These are phyloP conservation scores for Rhinatrema bivittatum DNA, from an alignment of 2,797 vertebrate genomes.

Conservation along the genomic window DNA sequence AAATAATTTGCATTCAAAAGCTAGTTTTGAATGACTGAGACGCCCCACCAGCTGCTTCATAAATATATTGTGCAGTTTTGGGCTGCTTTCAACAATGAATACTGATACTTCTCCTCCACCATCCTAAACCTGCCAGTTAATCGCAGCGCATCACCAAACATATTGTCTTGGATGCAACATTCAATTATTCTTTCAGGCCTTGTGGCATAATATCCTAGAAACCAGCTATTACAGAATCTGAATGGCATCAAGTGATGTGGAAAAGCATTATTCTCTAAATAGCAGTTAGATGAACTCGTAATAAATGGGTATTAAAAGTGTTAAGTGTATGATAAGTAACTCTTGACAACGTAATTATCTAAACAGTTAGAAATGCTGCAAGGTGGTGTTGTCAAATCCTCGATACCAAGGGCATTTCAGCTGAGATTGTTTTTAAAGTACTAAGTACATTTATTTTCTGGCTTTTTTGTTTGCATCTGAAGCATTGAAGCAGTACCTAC, in stretches of 20 bases:
- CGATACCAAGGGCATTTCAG: slow-evolving; percentile 12
- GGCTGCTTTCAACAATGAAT: slow-evolving; percentile 5
- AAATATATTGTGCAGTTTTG: slow-evolving; percentile 10
- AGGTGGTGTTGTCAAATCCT: slow-evolving; percentile 40
- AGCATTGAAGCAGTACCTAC: too few relatives aligned
- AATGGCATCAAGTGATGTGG: slow-evolving; percentile 53
- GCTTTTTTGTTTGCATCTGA: too few relatives aligned
- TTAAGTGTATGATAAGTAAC: slow-evolving; percentile 69
- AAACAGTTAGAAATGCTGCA: slow-evolving; percentile 51
- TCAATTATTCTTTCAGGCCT: slow-evolving; percentile 69
- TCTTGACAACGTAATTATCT: slow-evolving; percentile 64
- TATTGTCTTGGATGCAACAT: slow-evolving; percentile 64
- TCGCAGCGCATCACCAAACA: slow-evolving; percentile 40
- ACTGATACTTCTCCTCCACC: slow-evolving; percentile 24
- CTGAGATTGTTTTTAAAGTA: too few relatives aligned
- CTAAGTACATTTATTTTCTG: too few relatives aligned
- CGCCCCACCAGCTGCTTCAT: slow-evolving; percentile 7
- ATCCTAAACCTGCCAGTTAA: slow-evolving; percentile 54
- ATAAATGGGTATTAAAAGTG: slow-evolving; percentile 65
- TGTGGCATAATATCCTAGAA: slow-evolving; percentile 70
- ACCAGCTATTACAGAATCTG: slow-evolving; percentile 67
- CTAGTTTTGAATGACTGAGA: not conserved
- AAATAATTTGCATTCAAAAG: too few relatives aligned
- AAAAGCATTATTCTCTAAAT: slow-evolving; percentile 65
- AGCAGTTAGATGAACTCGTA: slow-evolving; percentile 68